Percentiles rank a stretch among this genome's conserved stretches.
Evolutionary conservation across 2,888 invertebrate species (phyloP).

Genomic region (Chalcis sispes): DNA sequence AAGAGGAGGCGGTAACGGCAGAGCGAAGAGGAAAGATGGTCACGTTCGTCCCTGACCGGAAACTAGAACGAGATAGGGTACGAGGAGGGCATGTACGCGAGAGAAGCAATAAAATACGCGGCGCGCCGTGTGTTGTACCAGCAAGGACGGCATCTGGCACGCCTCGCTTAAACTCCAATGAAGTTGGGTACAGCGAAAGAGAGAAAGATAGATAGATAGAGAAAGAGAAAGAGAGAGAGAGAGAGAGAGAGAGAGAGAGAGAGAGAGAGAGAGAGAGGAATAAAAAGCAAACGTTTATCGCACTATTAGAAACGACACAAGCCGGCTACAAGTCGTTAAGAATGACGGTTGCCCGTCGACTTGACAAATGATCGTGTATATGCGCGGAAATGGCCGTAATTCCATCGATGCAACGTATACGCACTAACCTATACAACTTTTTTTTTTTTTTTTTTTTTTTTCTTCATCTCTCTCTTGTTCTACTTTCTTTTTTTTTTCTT

Average conservation of each 20-base stretch:
- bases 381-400: slow-evolving; percentile 3
- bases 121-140: neutral
- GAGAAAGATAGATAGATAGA: neutral
- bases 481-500: slow-evolving; percentile 1
- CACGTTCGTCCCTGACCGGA: slow-evolving; percentile 56
- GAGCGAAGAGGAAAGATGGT: slow-evolving; percentile 41
- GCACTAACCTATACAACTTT: neutral
- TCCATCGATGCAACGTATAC: slow-evolving; percentile 9
- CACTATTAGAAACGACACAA: slow-evolving; percentile 30
- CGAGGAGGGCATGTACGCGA: neutral
- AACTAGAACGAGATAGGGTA: neutral
- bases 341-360: neutral
- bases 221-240: too few species aligned
- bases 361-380: too few species aligned
- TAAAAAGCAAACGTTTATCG: slow-evolving; percentile 38
- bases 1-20: neutral
- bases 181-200: neutral
- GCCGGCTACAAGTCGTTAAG: slow-evolving; percentile 3
- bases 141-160: slow-evolving; percentile 45
- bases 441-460: neutral
- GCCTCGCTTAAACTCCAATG: slow-evolving; percentile 8
- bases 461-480: neutral
- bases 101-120: slow-evolving; percentile 47
- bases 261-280: neutral
- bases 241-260: neutral